phyloP scores from a whole-genome alignment of 2,888 invertebrate genomes.

The Ennomos erosarius region DNA sequence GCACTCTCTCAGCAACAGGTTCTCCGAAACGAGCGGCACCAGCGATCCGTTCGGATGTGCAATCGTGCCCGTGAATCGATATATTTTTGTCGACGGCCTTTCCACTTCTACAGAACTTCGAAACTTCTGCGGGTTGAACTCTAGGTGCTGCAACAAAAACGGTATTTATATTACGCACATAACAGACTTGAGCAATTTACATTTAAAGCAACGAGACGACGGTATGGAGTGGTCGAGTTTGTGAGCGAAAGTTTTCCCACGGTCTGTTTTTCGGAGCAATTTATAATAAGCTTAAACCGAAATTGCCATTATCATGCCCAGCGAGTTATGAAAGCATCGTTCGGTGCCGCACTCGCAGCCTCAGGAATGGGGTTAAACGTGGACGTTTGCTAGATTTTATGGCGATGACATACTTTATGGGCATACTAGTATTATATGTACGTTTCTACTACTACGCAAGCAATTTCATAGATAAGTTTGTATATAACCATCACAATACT shows the following conservation, averaged over 20 bases:
- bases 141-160: conserved; percentile 84
- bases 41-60: conserved; percentile 91
- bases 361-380: conserved; percentile 29
- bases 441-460: conserved; percentile 15
- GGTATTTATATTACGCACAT: conserved; percentile 25
- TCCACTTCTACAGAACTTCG: conserved; percentile 95
- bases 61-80: conserved; percentile 96
- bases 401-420: conserved; percentile 32
- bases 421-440: conserved; percentile 11
- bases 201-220: conserved; percentile 7
- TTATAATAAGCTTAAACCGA: conserved; percentile 41
- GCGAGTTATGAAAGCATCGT: conserved; percentile 49
- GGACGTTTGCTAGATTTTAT: conserved; percentile 32
- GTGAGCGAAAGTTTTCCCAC: conserved; percentile 58
- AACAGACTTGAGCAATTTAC: conserved; percentile 8
- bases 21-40: conserved; percentile 94
- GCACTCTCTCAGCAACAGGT: conserved; percentile 96
- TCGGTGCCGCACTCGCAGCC: conserved; percentile 33
- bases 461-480: conserved; percentile 8
- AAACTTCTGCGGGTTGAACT: conserved; percentile 93
- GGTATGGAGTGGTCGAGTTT: conserved; percentile 4
- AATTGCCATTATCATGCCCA: conserved; percentile 43
- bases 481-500: conserved; percentile 4
- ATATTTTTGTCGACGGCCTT: conserved; percentile 97
- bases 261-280: conserved; percentile 50